Evolutionary conservation across 2,888 invertebrate species (phyloP).

Genomic region (Drosophila kuntzei): DNA sequence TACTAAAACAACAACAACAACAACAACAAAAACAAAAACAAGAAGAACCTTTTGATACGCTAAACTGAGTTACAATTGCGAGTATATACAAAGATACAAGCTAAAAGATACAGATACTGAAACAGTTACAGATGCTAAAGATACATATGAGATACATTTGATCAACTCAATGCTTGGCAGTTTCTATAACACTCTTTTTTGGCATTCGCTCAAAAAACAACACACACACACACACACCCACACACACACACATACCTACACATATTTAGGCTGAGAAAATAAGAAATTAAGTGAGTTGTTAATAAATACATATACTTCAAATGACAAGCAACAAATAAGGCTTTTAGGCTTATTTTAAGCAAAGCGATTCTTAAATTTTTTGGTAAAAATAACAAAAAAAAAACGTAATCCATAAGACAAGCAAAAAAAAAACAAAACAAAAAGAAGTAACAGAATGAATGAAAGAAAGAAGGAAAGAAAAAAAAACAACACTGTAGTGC

Average conservation of each 20-base stretch:
- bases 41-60: constrained; percentile 57
- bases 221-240: constrained; percentile 1
- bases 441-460: constrained; percentile 38
- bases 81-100: constrained; percentile 27
- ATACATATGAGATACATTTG: constrained; percentile 27
- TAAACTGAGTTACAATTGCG: constrained; percentile 42
- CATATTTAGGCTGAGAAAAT: constrained; percentile 50
- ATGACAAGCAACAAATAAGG: constrained; percentile 55
- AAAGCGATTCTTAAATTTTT: constrained; percentile 59
- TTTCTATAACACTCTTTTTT: constrained; percentile 38
- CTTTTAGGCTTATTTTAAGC: constrained; percentile 68
- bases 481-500: constrained; percentile 83
- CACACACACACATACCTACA: constrained; percentile 14
- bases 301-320: constrained; percentile 45
- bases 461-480: constrained; percentile 36
- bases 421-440: constrained; percentile 52
- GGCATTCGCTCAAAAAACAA: constrained; percentile 19
- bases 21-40: constrained; percentile 2
- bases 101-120: constrained; percentile 24
- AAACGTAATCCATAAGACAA: constrained; percentile 56
- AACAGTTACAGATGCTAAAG: constrained; percentile 15
- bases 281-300: constrained; percentile 55
- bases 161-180: constrained; percentile 28
- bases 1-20: constrained; percentile 1
- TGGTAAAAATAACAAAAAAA: constrained; percentile 46